Conservation (phyloP, 2,797 vertebrate genomes). For the Diceros bicornis region DNA sequence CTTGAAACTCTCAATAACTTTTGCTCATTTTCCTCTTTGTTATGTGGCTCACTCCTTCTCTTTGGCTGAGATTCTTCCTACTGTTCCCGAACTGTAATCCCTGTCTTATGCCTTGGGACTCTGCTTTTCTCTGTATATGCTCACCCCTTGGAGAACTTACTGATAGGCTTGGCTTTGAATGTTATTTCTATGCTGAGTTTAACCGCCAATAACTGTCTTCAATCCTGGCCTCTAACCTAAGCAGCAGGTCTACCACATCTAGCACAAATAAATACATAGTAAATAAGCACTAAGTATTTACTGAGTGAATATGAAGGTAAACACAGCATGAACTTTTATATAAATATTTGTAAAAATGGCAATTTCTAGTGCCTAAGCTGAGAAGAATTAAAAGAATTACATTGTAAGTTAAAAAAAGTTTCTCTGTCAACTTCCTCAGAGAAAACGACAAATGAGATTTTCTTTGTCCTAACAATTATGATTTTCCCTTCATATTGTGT, state of each 20-base stretch:
- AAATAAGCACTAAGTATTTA: background rate
- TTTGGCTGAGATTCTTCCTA: background rate
- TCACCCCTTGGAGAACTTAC: background rate
- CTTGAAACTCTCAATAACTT: background rate
- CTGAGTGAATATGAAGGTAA: background rate
- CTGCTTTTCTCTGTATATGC: background rate
- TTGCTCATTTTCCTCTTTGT: conserved; percentile 38
- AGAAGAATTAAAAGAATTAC: background rate
- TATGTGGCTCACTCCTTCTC: background rate
- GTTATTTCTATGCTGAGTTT: background rate
- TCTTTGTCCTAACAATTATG: background rate
- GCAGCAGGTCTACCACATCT: background rate
- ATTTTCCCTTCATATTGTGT: background rate
- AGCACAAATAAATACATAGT: background rate
- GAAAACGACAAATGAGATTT: background rate
- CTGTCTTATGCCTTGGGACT: background rate
- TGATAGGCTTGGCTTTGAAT: background rate
- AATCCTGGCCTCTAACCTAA: background rate
- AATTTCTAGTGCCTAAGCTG: background rate
- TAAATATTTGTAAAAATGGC: background rate
- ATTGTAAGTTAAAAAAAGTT: background rate
- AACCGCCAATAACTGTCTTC: background rate
- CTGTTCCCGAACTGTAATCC: background rate
- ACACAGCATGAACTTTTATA: background rate
- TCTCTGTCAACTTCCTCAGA: conserved; percentile 9